These are phyloP conservation scores for Rhagium mordax DNA, from an alignment of 2,888 invertebrate genomes.

Conservation along the genomic window DNA sequence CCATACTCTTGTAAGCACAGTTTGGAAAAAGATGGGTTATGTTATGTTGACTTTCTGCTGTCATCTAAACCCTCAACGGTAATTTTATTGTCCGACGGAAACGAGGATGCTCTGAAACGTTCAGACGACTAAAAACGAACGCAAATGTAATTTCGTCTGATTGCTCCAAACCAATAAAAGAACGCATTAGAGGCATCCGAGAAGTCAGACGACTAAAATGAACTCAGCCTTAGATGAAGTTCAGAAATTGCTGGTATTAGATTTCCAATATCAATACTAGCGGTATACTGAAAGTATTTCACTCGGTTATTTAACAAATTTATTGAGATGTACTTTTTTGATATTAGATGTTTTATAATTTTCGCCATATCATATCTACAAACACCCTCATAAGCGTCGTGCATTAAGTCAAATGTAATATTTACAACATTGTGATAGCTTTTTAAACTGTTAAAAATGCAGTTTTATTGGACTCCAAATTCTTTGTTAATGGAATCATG, in stretches of 20 bases:
- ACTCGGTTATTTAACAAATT: conserved; percentile 35
- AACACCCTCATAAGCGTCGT: conserved; percentile 37
- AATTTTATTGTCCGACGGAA: too few relatives aligned
- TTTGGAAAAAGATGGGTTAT: too few relatives aligned
- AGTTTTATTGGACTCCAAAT: conserved; percentile 34
- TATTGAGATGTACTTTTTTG: conserved; percentile 29
- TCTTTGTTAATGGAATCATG: conserved; percentile 5
- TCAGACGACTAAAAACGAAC: too few relatives aligned
- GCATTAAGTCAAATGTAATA: conserved; percentile 34
- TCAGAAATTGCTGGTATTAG: conserved; percentile 19
- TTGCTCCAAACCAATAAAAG: too few relatives aligned
- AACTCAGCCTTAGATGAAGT: conserved; percentile 34
- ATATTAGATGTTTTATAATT: conserved; percentile 29
- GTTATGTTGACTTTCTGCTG: too few relatives aligned
- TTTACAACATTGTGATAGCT: conserved; percentile 31
- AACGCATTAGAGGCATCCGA: too few relatives aligned
- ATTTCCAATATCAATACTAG: conserved; percentile 24
- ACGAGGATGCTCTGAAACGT: too few relatives aligned
- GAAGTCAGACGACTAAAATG: too few relatives aligned
- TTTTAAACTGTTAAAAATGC: conserved; percentile 23
- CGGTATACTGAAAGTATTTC: conserved; percentile 30
- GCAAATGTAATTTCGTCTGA: too few relatives aligned
- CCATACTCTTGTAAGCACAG: too few relatives aligned
- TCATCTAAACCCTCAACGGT: too few relatives aligned
- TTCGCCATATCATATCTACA: conserved; percentile 34